Evolutionary conservation across 2,888 invertebrate genomes (phyloP), one percentile per base, ranked within the genome.

Genomic region (Timema cristinae): DNA sequence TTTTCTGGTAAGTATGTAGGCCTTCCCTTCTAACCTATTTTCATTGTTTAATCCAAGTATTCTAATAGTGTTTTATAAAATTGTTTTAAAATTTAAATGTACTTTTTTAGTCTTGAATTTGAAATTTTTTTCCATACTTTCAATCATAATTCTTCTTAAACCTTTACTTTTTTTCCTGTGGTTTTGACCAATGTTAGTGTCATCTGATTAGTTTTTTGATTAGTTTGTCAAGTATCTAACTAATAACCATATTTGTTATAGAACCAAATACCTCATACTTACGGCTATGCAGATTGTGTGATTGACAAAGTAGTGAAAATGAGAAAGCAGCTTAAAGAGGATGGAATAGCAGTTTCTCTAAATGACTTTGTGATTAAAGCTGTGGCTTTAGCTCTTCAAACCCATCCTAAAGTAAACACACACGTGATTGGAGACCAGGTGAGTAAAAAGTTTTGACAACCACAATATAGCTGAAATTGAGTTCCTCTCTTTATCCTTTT

Each of bases 341-440:
- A 85, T 15, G 86, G 86, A 48, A 79, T 86, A 49, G 85, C 85
- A 74, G 84, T 89, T 1, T 89, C 90, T 5, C 81, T 90, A 10
- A 90, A 90, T 80, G 90, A 90, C 79, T 87, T 90, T 76, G 82
- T 90, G 52, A 85, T 88, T 32, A 90, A 90, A 80, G 87, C 88
- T 15, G 86, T 84, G 50, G 88, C 87, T n/a, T 80, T 86, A 16
- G 86, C 89, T 2, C 81, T 90, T 54, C 81, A 85, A 77, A 81
- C 83, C 75, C 84, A 83, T 78, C 85, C 85, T 1, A 80, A 81
- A 71, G 77, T 86, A 15, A 86, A 86, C 78, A 79, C 83, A 10
- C 78, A 84, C 10, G 85, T 84, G 79, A 79, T 83, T 74, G 84
- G 84, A 71, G 80, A 81, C 49, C 79, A 85, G 80, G 84, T 85